Conservation (phyloP, 1,140 invertebrate species). For the Sycophila sp. region DNA sequence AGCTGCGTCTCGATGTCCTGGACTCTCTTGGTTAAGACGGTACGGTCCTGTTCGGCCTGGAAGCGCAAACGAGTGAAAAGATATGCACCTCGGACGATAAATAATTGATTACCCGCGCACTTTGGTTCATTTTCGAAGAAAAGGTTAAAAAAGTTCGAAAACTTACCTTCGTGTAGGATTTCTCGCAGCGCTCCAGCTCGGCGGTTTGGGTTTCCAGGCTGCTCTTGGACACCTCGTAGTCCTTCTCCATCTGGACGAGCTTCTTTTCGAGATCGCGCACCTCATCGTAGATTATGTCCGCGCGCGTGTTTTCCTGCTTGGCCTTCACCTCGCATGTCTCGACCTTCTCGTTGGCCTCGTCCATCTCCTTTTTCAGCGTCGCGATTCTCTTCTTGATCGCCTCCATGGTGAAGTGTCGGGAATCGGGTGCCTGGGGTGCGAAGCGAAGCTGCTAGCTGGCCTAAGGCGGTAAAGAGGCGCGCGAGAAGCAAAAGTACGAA, state of each 20-base stretch:
- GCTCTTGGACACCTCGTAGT: slow-evolving; percentile 73
- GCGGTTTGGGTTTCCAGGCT: slow-evolving; percentile 71
- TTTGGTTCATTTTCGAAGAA: too few species aligned
- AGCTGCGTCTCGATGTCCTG: slow-evolving; percentile 83
- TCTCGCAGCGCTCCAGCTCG: slow-evolving; percentile 79
- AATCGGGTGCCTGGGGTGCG: background rate
- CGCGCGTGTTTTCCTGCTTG: slow-evolving; percentile 74
- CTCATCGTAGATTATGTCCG: slow-evolving; percentile 78
- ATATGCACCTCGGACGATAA: too few species aligned
- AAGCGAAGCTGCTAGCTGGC: background rate
- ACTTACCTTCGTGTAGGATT: slow-evolving; percentile 66
- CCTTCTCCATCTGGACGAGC: slow-evolving; percentile 75
- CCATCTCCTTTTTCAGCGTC: slow-evolving; percentile 84
- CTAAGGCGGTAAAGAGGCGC: background rate
- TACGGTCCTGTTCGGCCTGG: slow-evolving; percentile 83
- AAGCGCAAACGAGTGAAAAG: background rate
- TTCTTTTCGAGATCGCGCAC: slow-evolving; percentile 77
- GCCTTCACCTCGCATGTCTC: slow-evolving; percentile 79
- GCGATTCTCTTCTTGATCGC: slow-evolving; percentile 90
- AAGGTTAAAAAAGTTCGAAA: too few species aligned
- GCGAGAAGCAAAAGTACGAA: background rate
- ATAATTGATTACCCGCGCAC: too few species aligned
- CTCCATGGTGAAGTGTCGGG: slow-evolving; percentile 71
- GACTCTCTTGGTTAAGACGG: slow-evolving; percentile 79
- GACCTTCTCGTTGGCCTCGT: slow-evolving; percentile 79